Base-by-base conservation (phyloP, 2,797 vertebrate species). In the Oreochromis grahami region DNA sequence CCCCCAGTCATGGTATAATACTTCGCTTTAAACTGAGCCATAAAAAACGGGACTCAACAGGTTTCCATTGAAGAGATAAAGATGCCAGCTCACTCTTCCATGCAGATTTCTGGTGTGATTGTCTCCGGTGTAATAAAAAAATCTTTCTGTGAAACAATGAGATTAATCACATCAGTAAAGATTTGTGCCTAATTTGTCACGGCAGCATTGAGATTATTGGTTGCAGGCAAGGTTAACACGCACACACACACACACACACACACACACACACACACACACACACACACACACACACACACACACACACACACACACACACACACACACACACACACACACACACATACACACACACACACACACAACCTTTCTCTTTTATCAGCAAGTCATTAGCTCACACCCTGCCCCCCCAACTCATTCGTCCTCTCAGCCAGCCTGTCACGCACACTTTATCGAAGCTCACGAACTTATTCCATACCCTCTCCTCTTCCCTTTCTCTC, bases 401-500 rank as follows among this genome's bases (percentile, higher is more conserved):
- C 19, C 36, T 60, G 21, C 8, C 19, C 36, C 29, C 24, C 26
- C 36, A 58, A 14, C 32, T 80, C 80, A 79, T 79, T 85, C 26
- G 60, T 48, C 72, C 36, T 8, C 76, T 77, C 45, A 56, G 34
- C 41, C 74, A 74, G 19, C 32, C 76, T 60, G 79, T 80, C 86
- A 87, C 76, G 51, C 78, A 58, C 60, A 38, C 81, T 80, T 80
- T 55, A 79, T 78, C 52, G 50, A 68, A 58, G 19, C 79, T 51
- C 50, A 11, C 76, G 78, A 77, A 79, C 65, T 82, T 58, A 56
- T 58, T 74, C 41, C 51, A 32, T 65, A 58, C 43, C 56, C 24
- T 97, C 70, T 94, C 81, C 48, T 63, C 58, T 7, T n/a, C 72
- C 36, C 52, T n/a, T 51, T 65, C 76, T 82, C 78, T 52, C 77